Evolutionary conservation across 2,888 invertebrate genomes (phyloP), one percentile per base, ranked within the genome.

Genomic region (Erebia palarica): DNA sequence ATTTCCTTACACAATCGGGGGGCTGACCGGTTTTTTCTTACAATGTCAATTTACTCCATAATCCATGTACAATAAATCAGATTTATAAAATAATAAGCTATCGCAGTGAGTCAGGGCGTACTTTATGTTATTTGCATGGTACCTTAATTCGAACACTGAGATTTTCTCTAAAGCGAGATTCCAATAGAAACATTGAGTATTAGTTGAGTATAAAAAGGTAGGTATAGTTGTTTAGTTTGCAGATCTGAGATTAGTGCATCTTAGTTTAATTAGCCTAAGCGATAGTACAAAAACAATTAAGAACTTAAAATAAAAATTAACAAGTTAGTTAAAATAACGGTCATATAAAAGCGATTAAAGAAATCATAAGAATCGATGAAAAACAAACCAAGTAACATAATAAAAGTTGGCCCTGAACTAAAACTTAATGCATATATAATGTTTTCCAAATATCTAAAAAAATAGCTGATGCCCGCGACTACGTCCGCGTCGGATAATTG

Each of bases 311-410:
- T 16, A 14, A 47, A 60, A 61, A 61, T 21, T 44, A 61, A 61
- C 44, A 13, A 61, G 18, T 63, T 63, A n/a, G 1, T 9, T 16
- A 36, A 42, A 3, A 60, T 9, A 9, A 42, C 42, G 2, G 9
- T 59, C 3, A 58, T 60, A 8, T 21, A 18, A 63, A 63, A 49
- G 63, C 49, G 63, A 63, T 47, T 44, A 47, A 14, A 61, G 18
- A 61, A 49, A 21, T 63, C 63, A 63, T 63, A 63, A 63, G 63
- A 63, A 14, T 49, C 16, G 8, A 61, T 63, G 49, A 49, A 14
- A 63, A 36, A 36, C 36, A 36, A 36, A 36, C 36, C 36, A 7
- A 36, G 36, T 36, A 36, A 36, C 36, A 36, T 36, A 36, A 36
- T 36, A 36, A 36, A 36, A 7, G 7, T 36, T 36, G 36, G 36